Evolutionary conservation across 2,113 vertebrate species (phyloP), one percentile per base, ranked within the genome.

Genomic region (Cathartes aura): DNA sequence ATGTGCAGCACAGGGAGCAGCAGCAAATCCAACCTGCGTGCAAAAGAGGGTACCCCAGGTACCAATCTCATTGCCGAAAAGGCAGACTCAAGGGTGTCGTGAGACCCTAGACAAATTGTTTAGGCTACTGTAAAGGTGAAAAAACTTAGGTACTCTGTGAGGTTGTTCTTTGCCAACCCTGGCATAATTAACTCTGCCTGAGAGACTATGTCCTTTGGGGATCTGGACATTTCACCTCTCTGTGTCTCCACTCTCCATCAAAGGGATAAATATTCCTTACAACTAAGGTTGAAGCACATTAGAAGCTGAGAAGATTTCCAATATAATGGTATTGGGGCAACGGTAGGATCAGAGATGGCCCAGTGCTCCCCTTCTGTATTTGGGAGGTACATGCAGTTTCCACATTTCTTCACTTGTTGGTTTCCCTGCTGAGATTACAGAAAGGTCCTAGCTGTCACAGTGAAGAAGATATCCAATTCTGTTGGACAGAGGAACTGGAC

Each of bases 391-490:
- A 12, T 58, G 67, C 27, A 12, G 3, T 66, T 91, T 87, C 27
- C 9, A 18, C 17, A 27, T 80, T 68, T 78, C 70, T 96, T 64
- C 48, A 62, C 6, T 58, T 76, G 15, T 67, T 62, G 29, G 7
- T 82, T 91, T 96, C 53, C 85, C 78, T 90, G 53, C n/a, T 92
- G 81, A 82, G 52, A 64, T 53, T 48, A 76, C 73, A 88, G n/a
- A 72, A 90, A 82, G 29, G 14, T 82, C 40, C 24, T 38, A 70
- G 30, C 29, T 92, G 60, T 64, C 70, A 40, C 11, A 50, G 56
- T 20, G 6, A 83, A 64, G 64, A 48, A 32, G 29, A 60, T 24
- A 66, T 3, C 15, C 32, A 79, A 0, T 32, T 52, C 60, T 47
- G 38, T 32, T 59, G 17, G 24, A 67, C 0, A 75, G 60, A 91